Evolutionary conservation across 2,113 vertebrate genomes (phyloP), one percentile per base, ranked within the genome.

Genomic region (Lasiurus borealis): DNA sequence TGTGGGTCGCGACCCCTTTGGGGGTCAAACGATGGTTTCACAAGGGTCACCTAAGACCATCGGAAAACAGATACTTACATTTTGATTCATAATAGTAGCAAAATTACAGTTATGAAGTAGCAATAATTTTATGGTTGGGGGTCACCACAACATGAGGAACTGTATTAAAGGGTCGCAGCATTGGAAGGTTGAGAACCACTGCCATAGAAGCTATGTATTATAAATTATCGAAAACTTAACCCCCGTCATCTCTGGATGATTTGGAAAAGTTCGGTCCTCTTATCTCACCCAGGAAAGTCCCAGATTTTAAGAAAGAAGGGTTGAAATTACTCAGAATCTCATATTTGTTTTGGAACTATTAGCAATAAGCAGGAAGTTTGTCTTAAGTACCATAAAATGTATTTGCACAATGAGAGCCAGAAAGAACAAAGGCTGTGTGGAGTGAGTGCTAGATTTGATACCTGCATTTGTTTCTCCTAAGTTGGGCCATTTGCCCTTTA

Each of bases 401-500:
- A 69, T 95, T 96, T 97, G 52, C 80, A 27, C 68, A 96, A 93
- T 85, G 94, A 91, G 64, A 91, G 78, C 71, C 69, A 91, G 52
- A 90, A 92, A 64, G 81, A 83, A 85, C 57, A 96, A 93, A 69
- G 36, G 68, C 27, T 54, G 4, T 62, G 15, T 40, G 36, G 89
- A 75, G 52, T 64, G 64, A 96, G 76, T 86, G 73, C n/a, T 95
- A 27, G 89, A 75, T 84, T 85, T 88, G 54, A 72, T 90, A 85
- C 8, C 88, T 69, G 46, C n/a, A 25, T 86, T 85, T 92, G 80
- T 85, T 80, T 68, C 6, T 64, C 44, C 64, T 87, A 10, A 9
- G 23, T 86, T 77, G 92, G 90, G 52, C n/a, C 68, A 14, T 72
- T 72, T 25, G 25, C 54, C 66, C 84, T 82, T 94, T 57, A 76